Conservation (phyloP, 2,797 vertebrate genomes). For the Peromyscus melanophrys region DNA sequence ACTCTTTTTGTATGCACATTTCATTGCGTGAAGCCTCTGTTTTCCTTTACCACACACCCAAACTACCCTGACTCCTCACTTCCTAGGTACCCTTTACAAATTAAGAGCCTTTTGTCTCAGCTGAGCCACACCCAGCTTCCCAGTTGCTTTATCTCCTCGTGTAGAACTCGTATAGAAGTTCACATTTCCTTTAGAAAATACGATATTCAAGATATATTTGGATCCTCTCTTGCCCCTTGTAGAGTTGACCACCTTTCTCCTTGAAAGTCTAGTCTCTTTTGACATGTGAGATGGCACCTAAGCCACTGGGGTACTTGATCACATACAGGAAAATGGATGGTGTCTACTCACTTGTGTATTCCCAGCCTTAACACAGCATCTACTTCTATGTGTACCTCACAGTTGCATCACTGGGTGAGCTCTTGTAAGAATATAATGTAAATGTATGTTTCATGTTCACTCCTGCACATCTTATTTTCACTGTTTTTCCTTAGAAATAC, state of each 20-base stretch:
- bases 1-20: not conserved
- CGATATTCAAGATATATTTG: not conserved
- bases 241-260: constrained; percentile 41
- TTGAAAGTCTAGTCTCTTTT: not conserved
- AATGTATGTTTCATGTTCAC: not conserved
- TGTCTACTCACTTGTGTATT: not conserved
- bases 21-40: not conserved
- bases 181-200: constrained; percentile 28
- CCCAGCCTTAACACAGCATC: not conserved
- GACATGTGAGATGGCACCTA: not conserved
- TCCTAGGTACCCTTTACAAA: not conserved
- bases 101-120: not conserved
- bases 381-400: not conserved
- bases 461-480: not conserved
- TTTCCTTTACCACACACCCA: not conserved
- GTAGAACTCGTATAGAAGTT: not conserved
- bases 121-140: not conserved
- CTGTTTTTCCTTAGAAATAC: not conserved
- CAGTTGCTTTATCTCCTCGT: not conserved
- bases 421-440: not conserved
- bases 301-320: not conserved
- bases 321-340: not conserved
- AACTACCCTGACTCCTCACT: not conserved
- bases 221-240: constrained; percentile 29
- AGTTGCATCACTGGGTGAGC: not conserved